A percentile compares a stretch with the other conserved stretches of the same genome.
Conservation (phyloP, 2,797 vertebrate species). For the Salmo trutta region DNA sequence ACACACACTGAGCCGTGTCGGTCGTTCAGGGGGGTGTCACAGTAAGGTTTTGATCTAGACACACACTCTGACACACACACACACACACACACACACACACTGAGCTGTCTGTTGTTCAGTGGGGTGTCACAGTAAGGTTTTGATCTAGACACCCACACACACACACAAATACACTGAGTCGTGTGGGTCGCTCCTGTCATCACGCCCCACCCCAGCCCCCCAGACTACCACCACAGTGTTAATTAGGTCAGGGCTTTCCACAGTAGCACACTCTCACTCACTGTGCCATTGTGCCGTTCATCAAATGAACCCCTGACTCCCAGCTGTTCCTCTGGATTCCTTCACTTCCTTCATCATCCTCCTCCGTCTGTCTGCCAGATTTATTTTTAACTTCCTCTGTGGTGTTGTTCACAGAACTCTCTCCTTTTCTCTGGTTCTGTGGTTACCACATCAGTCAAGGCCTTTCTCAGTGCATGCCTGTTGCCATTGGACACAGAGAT, state of each 20-base stretch:
- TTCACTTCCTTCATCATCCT: slow-evolving; percentile 18
- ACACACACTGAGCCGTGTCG: no score
- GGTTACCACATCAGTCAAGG: neutral
- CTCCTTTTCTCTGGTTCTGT: slow-evolving; percentile 10
- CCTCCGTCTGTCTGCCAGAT: neutral
- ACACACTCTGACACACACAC: no score
- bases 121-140: neutral
- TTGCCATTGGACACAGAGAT: slow-evolving; percentile 17
- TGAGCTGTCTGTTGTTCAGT: no score
- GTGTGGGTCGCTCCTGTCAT: neutral
- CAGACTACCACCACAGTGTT: slow-evolving; percentile 42
- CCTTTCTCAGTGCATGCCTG: slow-evolving; percentile 9
- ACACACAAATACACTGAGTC: neutral
- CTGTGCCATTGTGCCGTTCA: slow-evolving; percentile 52
- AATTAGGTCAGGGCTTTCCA: slow-evolving; percentile 64
- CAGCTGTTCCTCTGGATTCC: slow-evolving; percentile 13
- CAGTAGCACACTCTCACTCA: slow-evolving; percentile 44
- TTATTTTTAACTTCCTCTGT: slow-evolving; percentile 18
- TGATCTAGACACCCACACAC: neutral
- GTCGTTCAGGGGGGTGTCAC: no score
- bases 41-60: no score
- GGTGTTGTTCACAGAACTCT: neutral
- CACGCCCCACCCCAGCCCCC: neutral
- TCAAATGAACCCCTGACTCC: slow-evolving; percentile 63
- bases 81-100: no score